Evolutionary conservation across 2,113 vertebrate species (phyloP), one percentile per base, ranked within the genome.

Genomic region (Formicarius rufipectus): DNA sequence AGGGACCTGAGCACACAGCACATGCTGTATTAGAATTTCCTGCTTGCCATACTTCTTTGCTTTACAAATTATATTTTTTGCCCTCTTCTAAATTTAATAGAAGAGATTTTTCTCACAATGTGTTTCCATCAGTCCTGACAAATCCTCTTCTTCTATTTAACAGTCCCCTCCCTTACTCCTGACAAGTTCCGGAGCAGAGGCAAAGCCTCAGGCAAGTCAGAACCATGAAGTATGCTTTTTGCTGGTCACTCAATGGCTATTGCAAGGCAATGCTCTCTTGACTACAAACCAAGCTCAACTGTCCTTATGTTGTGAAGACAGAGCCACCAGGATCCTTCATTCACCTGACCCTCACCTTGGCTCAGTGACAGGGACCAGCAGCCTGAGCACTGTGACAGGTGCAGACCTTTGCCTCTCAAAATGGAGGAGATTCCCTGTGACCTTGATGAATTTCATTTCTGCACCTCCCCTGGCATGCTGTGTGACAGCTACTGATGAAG

Each of bases 231-330:
- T 39, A 24, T 18, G 15, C 11, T 37, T 83, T 59, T 39, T 69
- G 8, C 19, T 5, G 64, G 23, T 6, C 5, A 22, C 4, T 16
- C 31, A 35, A 4, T 30, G 22, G 6, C 12, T 7, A 14, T 6
- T 49, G 4, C 21, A 42, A 67, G 15, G 23, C 4, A 1, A 52
- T 0, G 0, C 8, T 64, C 7, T 31, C 47, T 53, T 15, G 14
- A 17, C 50, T 9, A 2, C 14, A 73, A 84, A 44, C 24, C 1
- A 7, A 87, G 21, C 27, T 49, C 30, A 39, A 4, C 3, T n/a
- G 23, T 56, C 30, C 9, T 21, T 22, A 4, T 17, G 22, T 4
- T 21, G 7, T 49, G 82, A 75, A 49, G 33, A 60, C 23, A 30
- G 52, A 82, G 40, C 27, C 15, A 17, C 25, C 3, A 12, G 8